A percentile compares a stretch with the other conserved stretches of the same genome.
These are phyloP conservation scores for Parazoanthus darwini DNA, from an alignment of 92 coral and sea anemone species.

Conservation along the genomic window DNA sequence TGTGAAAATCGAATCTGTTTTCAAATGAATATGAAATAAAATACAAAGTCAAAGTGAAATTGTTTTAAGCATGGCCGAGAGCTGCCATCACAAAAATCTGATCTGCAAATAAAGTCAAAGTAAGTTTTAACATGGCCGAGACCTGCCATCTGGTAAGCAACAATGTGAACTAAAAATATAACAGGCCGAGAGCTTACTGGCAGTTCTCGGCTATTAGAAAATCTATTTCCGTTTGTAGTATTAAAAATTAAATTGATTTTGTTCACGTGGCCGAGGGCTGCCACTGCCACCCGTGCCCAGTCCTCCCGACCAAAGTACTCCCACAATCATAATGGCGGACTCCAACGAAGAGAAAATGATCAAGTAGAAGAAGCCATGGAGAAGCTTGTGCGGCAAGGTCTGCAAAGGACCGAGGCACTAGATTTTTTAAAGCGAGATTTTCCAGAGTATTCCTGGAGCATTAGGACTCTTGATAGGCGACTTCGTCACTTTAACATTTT, in stretches of 20 bases:
- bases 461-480: too few relatives aligned
- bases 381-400: too few relatives aligned
- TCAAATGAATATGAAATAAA: neutral
- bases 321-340: too few relatives aligned
- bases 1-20: neutral
- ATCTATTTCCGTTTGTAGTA: neutral
- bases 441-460: too few relatives aligned
- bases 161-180: neutral
- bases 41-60: too few relatives aligned
- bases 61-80: too few relatives aligned
- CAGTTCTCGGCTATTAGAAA: constrained; percentile 12
- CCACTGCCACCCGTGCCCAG: neutral
- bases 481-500: constrained; percentile 24
- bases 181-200: constrained; percentile 1
- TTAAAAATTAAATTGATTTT: neutral
- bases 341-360: too few relatives aligned
- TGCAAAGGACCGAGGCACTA: too few relatives aligned
- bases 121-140: neutral
- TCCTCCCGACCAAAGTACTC: too few relatives aligned
- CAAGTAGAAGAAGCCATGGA: too few relatives aligned
- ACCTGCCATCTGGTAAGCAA: neutral
- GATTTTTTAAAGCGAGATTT: too few relatives aligned
- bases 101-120: neutral
- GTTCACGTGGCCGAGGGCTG: constrained; percentile 16
- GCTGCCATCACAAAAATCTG: neutral